Conservation (phyloP, 2,113 vertebrate species). For the Recurvirostra avosetta region DNA sequence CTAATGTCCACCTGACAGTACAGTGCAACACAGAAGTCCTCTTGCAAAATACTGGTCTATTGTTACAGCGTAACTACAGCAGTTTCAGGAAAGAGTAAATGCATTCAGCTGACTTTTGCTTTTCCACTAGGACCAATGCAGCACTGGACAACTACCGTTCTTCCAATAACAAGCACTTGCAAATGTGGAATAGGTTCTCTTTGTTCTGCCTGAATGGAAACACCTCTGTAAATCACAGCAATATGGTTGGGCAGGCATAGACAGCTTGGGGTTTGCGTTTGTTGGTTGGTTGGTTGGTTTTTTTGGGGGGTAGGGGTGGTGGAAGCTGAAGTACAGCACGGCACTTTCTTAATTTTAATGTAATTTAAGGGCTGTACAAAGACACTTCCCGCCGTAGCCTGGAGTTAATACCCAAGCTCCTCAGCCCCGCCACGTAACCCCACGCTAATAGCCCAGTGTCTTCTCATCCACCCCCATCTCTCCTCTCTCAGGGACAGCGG, state of each 20-base stretch:
- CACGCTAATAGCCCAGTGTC: rapidly evolving
- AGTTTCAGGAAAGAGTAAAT: rapidly evolving
- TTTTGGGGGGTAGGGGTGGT: too few species aligned
- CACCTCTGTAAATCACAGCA: not conserved
- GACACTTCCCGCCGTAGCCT: not conserved
- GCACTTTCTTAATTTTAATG: not conserved
- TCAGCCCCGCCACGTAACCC: not conserved
- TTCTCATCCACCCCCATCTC: rapidly evolving
- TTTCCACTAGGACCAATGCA: not conserved
- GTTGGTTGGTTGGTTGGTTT: too few species aligned
- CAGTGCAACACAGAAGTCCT: rapidly evolving
- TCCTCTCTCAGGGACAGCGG: too few species aligned
- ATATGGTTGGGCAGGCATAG: rapidly evolving
- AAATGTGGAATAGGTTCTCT: not conserved
- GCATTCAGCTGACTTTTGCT: too few species aligned
- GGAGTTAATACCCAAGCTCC: not conserved
- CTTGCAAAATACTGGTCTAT: not conserved
- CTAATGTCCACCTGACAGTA: too few species aligned
- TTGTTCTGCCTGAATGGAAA: not conserved
- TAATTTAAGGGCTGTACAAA: too few species aligned
- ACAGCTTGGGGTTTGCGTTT: not conserved
- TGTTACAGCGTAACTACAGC: not conserved
- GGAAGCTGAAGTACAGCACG: rapidly evolving
- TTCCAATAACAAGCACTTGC: rapidly evolving
- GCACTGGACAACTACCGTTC: not conserved